phyloP scores from a whole-genome alignment of 2,888 invertebrate species.

The Smittia sp. region DNA sequence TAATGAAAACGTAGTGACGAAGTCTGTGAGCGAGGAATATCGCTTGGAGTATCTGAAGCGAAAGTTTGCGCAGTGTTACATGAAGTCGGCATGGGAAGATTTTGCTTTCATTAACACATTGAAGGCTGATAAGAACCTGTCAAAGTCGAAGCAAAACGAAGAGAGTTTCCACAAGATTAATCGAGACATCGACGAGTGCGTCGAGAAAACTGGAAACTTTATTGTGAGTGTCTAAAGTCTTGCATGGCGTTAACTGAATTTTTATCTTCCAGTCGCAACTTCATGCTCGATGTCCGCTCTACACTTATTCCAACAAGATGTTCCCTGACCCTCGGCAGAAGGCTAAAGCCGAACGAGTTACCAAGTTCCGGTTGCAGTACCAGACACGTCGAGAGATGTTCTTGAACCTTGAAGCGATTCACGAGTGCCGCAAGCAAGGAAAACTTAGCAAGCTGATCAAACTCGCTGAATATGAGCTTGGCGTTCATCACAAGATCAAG shows the following conservation, averaged over 20 bases:
- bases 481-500: conserved; percentile 21
- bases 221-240: conserved; percentile 7
- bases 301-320: neutral
- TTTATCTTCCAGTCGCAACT: conserved; percentile 22
- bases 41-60: neutral
- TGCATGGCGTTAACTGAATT: neutral
- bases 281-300: conserved; percentile 37
- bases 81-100: conserved; percentile 32
- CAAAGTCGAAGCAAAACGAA: conserved; percentile 26
- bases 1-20: neutral
- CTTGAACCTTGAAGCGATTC: neutral
- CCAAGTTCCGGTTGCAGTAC: neutral
- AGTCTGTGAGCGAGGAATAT: neutral
- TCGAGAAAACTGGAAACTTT: neutral
- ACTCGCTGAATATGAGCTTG: conserved; percentile 20
- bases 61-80: conserved; percentile 30
- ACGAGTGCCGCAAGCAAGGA: neutral
- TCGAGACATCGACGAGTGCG: conserved; percentile 16
- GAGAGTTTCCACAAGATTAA: conserved; percentile 1
- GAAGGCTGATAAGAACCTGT: neutral
- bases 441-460: conserved; percentile 18
- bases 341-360: neutral
- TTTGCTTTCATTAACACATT: conserved; percentile 10
- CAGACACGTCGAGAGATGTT: conserved; percentile 37
- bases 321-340: neutral